Evolutionary conservation across 1,140 invertebrate genomes (phyloP).

Genomic region (Trichoplusia ni): DNA sequence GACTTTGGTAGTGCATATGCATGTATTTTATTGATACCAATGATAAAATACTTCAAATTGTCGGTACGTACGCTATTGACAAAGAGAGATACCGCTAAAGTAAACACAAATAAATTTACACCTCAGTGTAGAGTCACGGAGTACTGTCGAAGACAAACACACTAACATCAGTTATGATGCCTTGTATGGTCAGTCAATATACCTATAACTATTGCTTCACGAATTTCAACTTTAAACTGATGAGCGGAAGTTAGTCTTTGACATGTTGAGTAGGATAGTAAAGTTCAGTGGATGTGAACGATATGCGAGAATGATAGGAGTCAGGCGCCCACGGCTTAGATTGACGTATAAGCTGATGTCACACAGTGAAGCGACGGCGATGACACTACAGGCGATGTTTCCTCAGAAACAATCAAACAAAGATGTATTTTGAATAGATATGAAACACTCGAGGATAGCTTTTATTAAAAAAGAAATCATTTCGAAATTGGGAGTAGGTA

Average conservation of each 20-base stretch:
- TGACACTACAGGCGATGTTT: neutral
- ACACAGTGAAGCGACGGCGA: neutral
- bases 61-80: too few relatives aligned
- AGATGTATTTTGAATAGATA: too few relatives aligned
- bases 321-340: slow-evolving; percentile 27
- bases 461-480: too few relatives aligned
- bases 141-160: slow-evolving; percentile 2
- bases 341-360: neutral
- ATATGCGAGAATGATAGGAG: slow-evolving; percentile 31
- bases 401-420: too few relatives aligned
- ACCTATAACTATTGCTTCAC: neutral
- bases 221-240: neutral
- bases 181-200: slow-evolving; percentile 1
- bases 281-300: slow-evolving; percentile 21
- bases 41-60: too few relatives aligned
- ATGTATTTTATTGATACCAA: too few relatives aligned
- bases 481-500: too few relatives aligned
- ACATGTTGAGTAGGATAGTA: neutral
- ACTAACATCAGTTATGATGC: slow-evolving; percentile 3
- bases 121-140: neutral
- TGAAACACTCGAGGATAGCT: too few relatives aligned
- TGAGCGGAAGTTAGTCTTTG: neutral
- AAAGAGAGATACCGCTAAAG: too few relatives aligned
- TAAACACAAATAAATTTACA: slow-evolving; percentile 13
- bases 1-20: too few relatives aligned